Conservation (phyloP, 2,113 vertebrate genomes). For the Pelecanoides urinatrix region DNA sequence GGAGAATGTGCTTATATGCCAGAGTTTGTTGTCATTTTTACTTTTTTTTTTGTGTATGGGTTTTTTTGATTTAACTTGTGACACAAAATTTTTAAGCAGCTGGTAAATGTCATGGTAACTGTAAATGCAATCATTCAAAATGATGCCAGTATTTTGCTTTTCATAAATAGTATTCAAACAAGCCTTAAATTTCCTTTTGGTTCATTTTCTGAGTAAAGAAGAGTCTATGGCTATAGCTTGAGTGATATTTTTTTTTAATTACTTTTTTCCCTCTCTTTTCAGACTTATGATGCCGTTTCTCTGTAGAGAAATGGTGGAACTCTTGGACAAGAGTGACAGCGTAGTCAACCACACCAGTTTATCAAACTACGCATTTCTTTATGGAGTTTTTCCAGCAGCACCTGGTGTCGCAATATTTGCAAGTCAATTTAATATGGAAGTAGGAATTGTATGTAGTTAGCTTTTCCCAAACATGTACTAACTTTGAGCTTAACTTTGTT, state of each 20-base stretch:
- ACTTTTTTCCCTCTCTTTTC: constrained; percentile 41
- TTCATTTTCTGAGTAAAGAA: neutral
- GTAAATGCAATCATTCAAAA: neutral
- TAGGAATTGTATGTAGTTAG: constrained; percentile 89
- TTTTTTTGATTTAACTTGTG: neutral
- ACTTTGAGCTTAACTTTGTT: neutral
- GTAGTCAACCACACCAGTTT: constrained; percentile 89
- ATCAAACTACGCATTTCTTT: constrained; percentile 95
- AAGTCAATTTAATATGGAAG: constrained; percentile 93
- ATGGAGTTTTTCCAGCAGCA: constrained; percentile 94
- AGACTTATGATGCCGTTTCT: constrained; percentile 93
- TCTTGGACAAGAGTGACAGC: constrained; percentile 81
- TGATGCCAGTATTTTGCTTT: neutral
- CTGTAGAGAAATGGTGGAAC: constrained; percentile 93
- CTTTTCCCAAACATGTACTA: neutral
- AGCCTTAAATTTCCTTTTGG: neutral
- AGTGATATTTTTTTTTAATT: neutral
- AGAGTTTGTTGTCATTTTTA: neutral
- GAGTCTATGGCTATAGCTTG: neutral
- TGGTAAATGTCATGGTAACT: neutral
- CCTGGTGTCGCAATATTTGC: constrained; percentile 97
- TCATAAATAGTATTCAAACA: neutral
- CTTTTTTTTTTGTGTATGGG: neutral
- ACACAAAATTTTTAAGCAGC: neutral
- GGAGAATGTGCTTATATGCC: neutral